phyloP scores from a whole-genome alignment of 2,888 invertebrate species.

The Nemapogon koenigi region DNA sequence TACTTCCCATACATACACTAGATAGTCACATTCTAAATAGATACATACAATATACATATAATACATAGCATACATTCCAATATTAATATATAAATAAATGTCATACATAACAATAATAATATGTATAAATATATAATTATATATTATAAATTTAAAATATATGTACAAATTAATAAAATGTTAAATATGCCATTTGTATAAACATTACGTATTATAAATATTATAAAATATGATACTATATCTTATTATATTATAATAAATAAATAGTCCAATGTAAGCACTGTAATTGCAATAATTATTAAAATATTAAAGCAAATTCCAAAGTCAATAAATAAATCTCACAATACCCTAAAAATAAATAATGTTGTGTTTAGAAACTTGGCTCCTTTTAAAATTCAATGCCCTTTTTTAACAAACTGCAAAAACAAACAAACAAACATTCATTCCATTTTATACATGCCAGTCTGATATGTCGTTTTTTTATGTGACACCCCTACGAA shows the following conservation, averaged over 20 bases:
- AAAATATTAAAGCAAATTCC: constrained; percentile 40
- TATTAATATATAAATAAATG: constrained; percentile 19
- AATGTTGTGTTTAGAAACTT: too few species aligned
- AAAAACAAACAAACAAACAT: too few species aligned
- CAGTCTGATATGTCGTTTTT: too few species aligned
- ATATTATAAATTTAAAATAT: constrained; percentile 16
- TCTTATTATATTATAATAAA: constrained; percentile 17
- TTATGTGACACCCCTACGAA: not conserved
- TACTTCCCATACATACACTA: constrained; percentile 10
- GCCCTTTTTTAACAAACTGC: too few species aligned
- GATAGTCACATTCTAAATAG: constrained; percentile 13
- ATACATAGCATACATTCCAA: constrained; percentile 17
- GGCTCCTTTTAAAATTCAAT: too few species aligned
- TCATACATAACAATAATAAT: constrained; percentile 14
- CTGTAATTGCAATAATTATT: constrained; percentile 17
- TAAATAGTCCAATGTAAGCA: constrained; percentile 19
- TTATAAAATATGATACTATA: constrained; percentile 14
- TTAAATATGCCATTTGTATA: constrained; percentile 15
- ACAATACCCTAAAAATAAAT: too few species aligned
- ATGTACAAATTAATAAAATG: constrained; percentile 13
- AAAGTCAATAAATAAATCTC: constrained; percentile 12
- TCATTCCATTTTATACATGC: too few species aligned
- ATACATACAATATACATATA: constrained; percentile 17
- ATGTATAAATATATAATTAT: constrained; percentile 19
- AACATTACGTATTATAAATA: constrained; percentile 11